Evolutionary conservation across 2,113 vertebrate genomes (phyloP), one percentile per base, ranked within the genome.

Genomic region (Ophthalmolycus amberensis): DNA sequence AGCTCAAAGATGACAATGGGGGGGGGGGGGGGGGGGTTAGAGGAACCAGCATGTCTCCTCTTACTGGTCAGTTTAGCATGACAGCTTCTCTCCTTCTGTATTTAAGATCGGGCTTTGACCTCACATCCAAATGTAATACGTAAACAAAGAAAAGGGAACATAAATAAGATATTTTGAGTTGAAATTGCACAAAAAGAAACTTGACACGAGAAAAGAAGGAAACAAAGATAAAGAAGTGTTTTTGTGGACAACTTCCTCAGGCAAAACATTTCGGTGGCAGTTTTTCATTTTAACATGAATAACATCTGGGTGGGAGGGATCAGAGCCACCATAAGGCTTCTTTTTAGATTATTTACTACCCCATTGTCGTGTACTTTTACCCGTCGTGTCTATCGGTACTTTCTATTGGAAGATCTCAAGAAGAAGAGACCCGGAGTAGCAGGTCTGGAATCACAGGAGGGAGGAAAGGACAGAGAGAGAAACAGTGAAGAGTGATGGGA

Each of bases 401-500:
- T 82, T 90, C 86, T 76, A 80, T 90, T 92, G 91, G 92, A 95
- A 94, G 90, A 94, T 92, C 91, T 92, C 85, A 90, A 88, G 93
- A 96, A 95, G 82, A 94, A 71, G 95, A 96, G 95, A 96, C 82
- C 81, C 9, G 46, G 75, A 91, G 88, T 5, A 80, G 87, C 78
- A 95, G 96, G 96, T 96, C 94, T 86, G 80, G 86, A 85, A 88
- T 88, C 86, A 91, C 83, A 86, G 87, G 84, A 79, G 82, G 84
- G 16, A 79, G 42, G 59, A 79, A 78, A 64, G 59, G 81, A 77
- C 62, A 73, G 76, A 81, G 79, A 70, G 71, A 85, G 37, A 58
- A 11, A 69, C 5, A 42, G 68, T 8, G 18, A 11, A 54, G 32
- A 83, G 79, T 62, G 83, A 84, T 58, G 65, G 80, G 79, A 74